Percentiles rank a stretch among this genome's conserved stretches.
phyloP scores from a whole-genome alignment of 1,140 invertebrate genomes.

The Drosophila cardini region DNA sequence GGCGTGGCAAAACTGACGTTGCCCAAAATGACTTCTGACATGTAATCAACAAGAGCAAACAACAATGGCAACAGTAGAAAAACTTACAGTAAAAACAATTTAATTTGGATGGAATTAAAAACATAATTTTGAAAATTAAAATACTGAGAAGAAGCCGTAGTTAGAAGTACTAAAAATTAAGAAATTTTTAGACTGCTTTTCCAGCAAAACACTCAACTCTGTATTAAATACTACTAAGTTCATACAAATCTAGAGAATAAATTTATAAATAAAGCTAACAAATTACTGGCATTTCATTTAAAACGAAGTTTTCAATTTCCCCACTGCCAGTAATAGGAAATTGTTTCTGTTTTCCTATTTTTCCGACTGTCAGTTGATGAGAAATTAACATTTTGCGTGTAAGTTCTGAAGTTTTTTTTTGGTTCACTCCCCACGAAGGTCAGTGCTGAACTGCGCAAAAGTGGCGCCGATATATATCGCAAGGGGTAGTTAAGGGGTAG shows the following conservation, averaged over 20 bases:
- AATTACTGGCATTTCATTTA: too few species aligned
- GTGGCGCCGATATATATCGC: background rate
- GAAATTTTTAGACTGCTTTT: too few species aligned
- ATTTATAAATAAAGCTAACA: too few species aligned
- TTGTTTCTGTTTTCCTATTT: constrained; percentile 7
- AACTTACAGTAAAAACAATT: constrained; percentile 53
- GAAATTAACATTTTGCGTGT: constrained; percentile 55
- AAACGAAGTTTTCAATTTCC: too few species aligned
- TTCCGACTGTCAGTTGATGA: constrained; percentile 2
- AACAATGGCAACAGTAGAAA: constrained; percentile 25
- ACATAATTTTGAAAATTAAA: background rate
- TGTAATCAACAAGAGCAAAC: constrained; percentile 59
- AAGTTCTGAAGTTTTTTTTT: constrained; percentile 3
- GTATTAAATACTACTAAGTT: too few species aligned
- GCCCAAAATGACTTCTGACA: constrained; percentile 70
- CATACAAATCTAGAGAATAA: too few species aligned
- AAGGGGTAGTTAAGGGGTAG: background rate
- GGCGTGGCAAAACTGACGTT: constrained; percentile 46
- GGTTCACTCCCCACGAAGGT: constrained; percentile 26
- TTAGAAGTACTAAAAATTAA: too few species aligned
- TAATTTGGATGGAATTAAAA: constrained; percentile 8
- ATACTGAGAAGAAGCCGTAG: too few species aligned
- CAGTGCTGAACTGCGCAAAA: constrained; percentile 16
- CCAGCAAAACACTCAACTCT: too few species aligned
- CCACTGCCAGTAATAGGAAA: constrained; percentile 11